Conservation (phyloP, 2,797 vertebrate species). For the Stomatorhinus walkeri region DNA sequence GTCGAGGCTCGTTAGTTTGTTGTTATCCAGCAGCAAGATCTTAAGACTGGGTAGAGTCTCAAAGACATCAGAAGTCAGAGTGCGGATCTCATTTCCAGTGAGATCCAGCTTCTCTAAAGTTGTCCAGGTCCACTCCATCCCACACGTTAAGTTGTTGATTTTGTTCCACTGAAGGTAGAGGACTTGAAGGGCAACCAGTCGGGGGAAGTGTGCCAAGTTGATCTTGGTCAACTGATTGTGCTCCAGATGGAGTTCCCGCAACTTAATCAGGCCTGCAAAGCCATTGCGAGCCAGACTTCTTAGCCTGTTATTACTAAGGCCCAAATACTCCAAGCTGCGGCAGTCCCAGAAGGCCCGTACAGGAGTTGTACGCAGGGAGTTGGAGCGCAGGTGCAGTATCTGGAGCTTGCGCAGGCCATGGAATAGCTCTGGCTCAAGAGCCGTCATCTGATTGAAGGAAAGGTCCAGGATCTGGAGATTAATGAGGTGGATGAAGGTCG, state of each 20-base stretch:
- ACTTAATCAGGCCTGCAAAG: slow-evolving; percentile 96
- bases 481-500: slow-evolving; percentile 99
- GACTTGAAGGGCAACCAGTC: slow-evolving; percentile 87
- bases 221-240: slow-evolving; percentile 98
- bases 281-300: slow-evolving; percentile 94
- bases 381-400: slow-evolving; percentile 93
- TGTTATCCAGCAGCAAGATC: slow-evolving; percentile 93
- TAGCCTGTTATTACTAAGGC: slow-evolving; percentile 92
- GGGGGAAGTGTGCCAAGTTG: slow-evolving; percentile 98
- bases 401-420: slow-evolving; percentile 95
- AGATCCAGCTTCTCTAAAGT: slow-evolving; percentile 95
- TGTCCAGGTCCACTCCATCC: slow-evolving; percentile 96
- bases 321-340: slow-evolving; percentile 95
- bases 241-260: slow-evolving; percentile 96
- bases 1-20: slow-evolving; percentile 88
- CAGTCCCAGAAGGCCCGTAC: slow-evolving; percentile 98
- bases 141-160: slow-evolving; percentile 92
- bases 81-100: slow-evolving; percentile 89
- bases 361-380: slow-evolving; percentile 92
- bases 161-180: slow-evolving; percentile 98
- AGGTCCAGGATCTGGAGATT: slow-evolving; percentile 98
- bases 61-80: slow-evolving; percentile 84
- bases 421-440: slow-evolving; percentile 92
- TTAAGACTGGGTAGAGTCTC: slow-evolving; percentile 95
- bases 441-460: slow-evolving; percentile 97